Conservation (phyloP, 2,797 vertebrate genomes). For the Cichlasoma orientale region DNA sequence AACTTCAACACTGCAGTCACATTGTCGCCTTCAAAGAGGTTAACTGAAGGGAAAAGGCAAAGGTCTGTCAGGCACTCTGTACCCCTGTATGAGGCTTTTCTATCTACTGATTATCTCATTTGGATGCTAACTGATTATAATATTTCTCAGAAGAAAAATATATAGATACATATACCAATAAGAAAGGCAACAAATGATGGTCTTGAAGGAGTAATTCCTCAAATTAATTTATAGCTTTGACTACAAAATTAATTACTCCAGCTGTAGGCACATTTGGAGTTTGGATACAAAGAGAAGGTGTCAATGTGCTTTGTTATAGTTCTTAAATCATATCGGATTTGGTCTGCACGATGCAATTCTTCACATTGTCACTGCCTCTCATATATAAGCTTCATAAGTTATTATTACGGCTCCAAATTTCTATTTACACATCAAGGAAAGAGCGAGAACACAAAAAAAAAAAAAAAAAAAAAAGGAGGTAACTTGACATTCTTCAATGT, state of each 20-base stretch:
- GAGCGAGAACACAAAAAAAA: slow-evolving; percentile 39
- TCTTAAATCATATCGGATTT: slow-evolving; percentile 60
- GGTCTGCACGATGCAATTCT: slow-evolving; percentile 54
- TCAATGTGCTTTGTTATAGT: slow-evolving; percentile 56
- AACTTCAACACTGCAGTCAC: slow-evolving; percentile 68
- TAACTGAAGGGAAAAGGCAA: slow-evolving; percentile 66
- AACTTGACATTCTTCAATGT: slow-evolving; percentile 64
- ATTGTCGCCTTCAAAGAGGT: slow-evolving; percentile 50
- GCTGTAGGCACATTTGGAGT: slow-evolving; percentile 46
- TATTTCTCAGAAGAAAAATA: slow-evolving; percentile 67
- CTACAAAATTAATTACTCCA: slow-evolving; percentile 48
- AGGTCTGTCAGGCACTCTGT: slow-evolving; percentile 73
- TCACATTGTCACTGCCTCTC: slow-evolving; percentile 54
- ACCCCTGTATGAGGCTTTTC: slow-evolving; percentile 33
- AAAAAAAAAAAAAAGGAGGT: slow-evolving; percentile 48
- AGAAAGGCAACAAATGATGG: slow-evolving; percentile 77
- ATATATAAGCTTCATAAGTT: slow-evolving; percentile 75
- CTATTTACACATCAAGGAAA: slow-evolving; percentile 79
- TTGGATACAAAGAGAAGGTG: slow-evolving; percentile 66
- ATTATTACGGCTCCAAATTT: slow-evolving; percentile 63
- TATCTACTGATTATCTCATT: slow-evolving; percentile 75
- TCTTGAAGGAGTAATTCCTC: slow-evolving; percentile 43
- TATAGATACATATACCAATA: slow-evolving; percentile 63
- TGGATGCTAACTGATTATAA: slow-evolving; percentile 73
- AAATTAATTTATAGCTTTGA: slow-evolving; percentile 37